Evolutionary conservation across 2,888 invertebrate genomes (phyloP), one percentile per base, ranked within the genome.

Genomic region (Orthonevra nobilis): DNA sequence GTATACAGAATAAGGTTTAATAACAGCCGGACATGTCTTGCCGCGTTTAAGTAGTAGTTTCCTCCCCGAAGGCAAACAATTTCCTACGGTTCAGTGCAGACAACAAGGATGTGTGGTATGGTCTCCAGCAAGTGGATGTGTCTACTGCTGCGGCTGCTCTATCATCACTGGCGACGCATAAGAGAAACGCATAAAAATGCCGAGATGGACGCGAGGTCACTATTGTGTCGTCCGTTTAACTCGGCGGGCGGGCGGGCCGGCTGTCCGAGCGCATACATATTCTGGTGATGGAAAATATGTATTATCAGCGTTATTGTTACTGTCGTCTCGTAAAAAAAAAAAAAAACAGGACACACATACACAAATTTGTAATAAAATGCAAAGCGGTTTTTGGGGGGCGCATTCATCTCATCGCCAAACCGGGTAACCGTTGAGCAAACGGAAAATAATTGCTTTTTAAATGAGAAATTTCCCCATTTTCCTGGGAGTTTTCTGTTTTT

Each of bases 391-490:
- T n/a, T n/a, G n/a, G n/a, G n/a, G n/a, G n/a, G 42, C 28, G 34
- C 36, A 48, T 17, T 26, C 36, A 17, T 66, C 42, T 52, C n/a
- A 14, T 20, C 54, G 19, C 19, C 50, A 15, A 52, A 15, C 50
- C 56, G 66, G 72, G 66, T 77, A 69, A 81, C 66, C 81, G 82
- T 83, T 83, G 81, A 83, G 82, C 83, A 84, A 84, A 84, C 82
- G 84, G 82, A 83, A 83, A 82, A 84, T 83, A 84, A 84, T 84
- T 84, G 83, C 83, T 83, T 84, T 84, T 83, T 84, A 84, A 84
- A 84, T 84, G 83, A 81, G 82, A 82, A 79, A 66, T 54, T 56
- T 61, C 28, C 20, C 28, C 28, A 5, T 17, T 48, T 40, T 12
- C 10, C 6, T 26, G 23, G 44, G 10, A 10, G 44, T 26, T 50